Conservation (phyloP, 2,113 vertebrate genomes). For the Takifugu flavidus region DNA sequence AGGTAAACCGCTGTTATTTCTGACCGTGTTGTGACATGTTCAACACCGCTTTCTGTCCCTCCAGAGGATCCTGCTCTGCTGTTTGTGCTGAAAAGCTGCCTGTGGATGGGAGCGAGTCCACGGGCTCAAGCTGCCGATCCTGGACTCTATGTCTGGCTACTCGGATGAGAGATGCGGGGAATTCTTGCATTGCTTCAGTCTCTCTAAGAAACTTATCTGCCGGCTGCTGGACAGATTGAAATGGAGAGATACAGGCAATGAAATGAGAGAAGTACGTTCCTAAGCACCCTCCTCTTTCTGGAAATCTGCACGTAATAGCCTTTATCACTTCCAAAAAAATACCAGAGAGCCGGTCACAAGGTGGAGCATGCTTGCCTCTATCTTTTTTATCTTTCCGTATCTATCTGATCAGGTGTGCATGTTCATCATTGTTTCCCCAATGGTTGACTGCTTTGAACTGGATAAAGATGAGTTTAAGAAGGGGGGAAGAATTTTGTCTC, state of each 20-base stretch:
- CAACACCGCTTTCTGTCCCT: conserved; percentile 34
- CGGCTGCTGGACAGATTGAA: conserved; percentile 6
- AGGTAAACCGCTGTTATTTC: conserved; percentile 22
- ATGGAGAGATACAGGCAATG: conserved; percentile 18
- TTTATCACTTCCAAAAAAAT: conserved; percentile 51
- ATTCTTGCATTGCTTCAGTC: conserved; percentile 24
- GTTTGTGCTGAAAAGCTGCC: conserved; percentile 13
- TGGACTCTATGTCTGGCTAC: conserved; percentile 35
- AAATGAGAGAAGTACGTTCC: conserved; percentile 38
- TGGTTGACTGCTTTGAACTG: background rate
- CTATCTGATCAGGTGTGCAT: conserved; percentile 24
- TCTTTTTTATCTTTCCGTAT: conserved; percentile 6
- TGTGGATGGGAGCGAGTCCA: conserved; percentile 3
- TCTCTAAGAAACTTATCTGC: conserved; percentile 45
- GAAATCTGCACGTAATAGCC: conserved; percentile 55
- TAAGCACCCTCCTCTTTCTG: conserved; percentile 40
- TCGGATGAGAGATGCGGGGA: conserved; percentile 36
- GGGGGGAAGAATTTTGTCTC: background rate
- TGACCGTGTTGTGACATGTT: conserved; percentile 45
- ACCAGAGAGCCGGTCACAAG: conserved; percentile 53
- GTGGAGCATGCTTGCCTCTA: conserved; percentile 16
- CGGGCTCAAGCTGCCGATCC: conserved; percentile 7
- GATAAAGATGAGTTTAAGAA: background rate
- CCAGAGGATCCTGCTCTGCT: conserved; percentile 16
- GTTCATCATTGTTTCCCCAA: conserved; percentile 11